Base-by-base conservation (phyloP, 2,888 invertebrate species). In the Auanema sp. region DNA sequence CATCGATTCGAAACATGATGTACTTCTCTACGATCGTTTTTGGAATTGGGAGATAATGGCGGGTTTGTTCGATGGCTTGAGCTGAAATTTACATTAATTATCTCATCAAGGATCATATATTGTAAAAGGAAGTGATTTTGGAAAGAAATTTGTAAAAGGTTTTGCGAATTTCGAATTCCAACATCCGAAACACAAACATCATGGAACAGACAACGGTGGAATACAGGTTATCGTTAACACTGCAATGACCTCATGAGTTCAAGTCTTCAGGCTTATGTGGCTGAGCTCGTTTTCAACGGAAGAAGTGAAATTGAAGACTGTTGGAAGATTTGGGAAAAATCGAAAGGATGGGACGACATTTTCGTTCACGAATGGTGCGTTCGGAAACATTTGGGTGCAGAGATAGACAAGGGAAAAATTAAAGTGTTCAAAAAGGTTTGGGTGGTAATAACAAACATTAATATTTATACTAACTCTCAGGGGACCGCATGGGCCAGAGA, bases 281-380 rank as follows among this genome's bases (percentile, higher is more conserved):
- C 69, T n/a, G 66, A 72, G 53, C 51, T 59, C n/a, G 54, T 59
- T 16, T 49, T 60, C n/a, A 47, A 47, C 21, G 24, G 49, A 33
- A 33, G 60, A 3, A 33, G 42, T 8, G 55, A 69, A 42, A 55
- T 68, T 0, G 52, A 63, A 11, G 63, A 66, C 1, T 72, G 72
- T 51, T 64, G 59, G 57, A 50, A 58, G 44, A 58, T 75, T 1
- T 78, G 75, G 65, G 52, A 61, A 16, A 58, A 58, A 40, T 76
- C 75, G 0, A 64, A 60, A 14, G 49, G 67, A 41, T 80, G 61
- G 64, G 68, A 60, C 18, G 74, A 75, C 51, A 60, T 80, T n/a
- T 75, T 76, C 60, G 65, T 64, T 23, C 81, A 72, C 57, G 77
- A 78, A 60, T 70, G 77, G 8, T 80, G 80, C 53, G 63, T 68